A percentile compares a stretch with the other conserved stretches of the same genome.
Evolutionary conservation across 2,113 vertebrate species (phyloP).

Genomic region (Pseudonaja textilis): DNA sequence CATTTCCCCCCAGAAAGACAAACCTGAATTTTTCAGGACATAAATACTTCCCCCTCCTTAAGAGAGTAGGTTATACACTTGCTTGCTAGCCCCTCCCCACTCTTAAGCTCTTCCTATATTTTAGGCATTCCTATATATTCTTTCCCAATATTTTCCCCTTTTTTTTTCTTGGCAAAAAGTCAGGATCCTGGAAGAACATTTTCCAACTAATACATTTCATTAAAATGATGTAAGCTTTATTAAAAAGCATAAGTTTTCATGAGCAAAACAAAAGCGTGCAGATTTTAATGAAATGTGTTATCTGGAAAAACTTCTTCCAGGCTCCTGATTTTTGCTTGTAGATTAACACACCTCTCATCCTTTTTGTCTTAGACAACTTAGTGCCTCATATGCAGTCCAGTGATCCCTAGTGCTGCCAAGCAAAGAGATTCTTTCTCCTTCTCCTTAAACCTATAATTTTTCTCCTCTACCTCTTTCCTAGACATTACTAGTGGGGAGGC

Average conservation of each 20-base stretch:
- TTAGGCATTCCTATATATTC: not conserved
- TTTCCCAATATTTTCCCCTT: not conserved
- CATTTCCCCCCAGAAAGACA: fast-evolving
- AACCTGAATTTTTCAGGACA: not conserved
- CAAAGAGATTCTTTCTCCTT: not conserved
- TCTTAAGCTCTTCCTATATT: not conserved
- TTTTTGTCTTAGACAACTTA: not conserved
- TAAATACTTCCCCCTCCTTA: not conserved
- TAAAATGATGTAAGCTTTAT: not conserved
- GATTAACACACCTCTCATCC: not conserved
- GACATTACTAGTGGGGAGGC: not conserved
- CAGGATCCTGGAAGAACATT: not conserved
- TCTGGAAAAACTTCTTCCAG: not conserved
- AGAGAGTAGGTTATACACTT: not conserved
- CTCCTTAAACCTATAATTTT: not conserved
- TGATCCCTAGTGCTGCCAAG: not conserved
- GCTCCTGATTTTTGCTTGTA: not conserved
- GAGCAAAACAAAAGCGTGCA: not conserved
- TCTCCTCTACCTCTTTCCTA: not conserved
- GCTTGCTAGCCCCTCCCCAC: not conserved
- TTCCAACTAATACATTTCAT: not conserved
- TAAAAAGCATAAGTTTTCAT: not conserved
- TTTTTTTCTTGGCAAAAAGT: not conserved
- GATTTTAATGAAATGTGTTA: not conserved
- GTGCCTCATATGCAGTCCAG: not conserved